Percentiles rank a stretch among this genome's conserved stretches.
phyloP scores from a whole-genome alignment of 1,140 invertebrate species.

The Aplysia californica region DNA sequence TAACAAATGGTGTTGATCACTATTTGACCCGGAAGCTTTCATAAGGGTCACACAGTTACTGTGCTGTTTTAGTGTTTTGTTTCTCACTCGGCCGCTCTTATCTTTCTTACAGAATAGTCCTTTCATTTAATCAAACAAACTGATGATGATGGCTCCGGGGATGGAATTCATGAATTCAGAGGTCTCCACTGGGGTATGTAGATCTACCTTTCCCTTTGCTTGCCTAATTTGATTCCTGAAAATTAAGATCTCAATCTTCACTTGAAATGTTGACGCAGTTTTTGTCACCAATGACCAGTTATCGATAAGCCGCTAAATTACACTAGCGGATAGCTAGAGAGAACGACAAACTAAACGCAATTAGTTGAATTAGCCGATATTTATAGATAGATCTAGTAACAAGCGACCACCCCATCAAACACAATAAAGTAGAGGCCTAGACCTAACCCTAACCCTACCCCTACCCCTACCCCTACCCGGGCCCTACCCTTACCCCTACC shows the following conservation, averaged over 20 bases:
- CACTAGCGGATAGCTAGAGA: background rate
- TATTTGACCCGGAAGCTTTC: too few relatives aligned
- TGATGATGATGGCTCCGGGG: background rate
- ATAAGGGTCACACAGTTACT: too few relatives aligned
- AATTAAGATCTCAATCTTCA: background rate
- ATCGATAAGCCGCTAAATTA: background rate
- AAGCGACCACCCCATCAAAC: too few relatives aligned
- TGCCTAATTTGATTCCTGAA: background rate
- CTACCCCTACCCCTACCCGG: too few relatives aligned
- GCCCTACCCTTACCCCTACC: too few relatives aligned
- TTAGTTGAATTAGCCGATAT: too few relatives aligned
- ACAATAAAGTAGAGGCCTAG: too few relatives aligned
- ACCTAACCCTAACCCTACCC: too few relatives aligned
- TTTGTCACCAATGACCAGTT: background rate
- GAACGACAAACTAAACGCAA: background rate
- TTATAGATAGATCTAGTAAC: too few relatives aligned
- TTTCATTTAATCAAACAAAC: background rate
- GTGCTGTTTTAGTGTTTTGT: too few relatives aligned
- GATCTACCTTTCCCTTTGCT: background rate
- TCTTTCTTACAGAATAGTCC: background rate
- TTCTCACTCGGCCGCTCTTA: background rate
- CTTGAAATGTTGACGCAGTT: background rate
- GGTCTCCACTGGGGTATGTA: conserved; percentile 32
- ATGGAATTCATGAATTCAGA: conserved; percentile 18
- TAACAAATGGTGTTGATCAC: too few relatives aligned